Evolutionary conservation across 2,888 invertebrate species (phyloP), one percentile per base, ranked within the genome.

Genomic region (Poecilus cupreus): DNA sequence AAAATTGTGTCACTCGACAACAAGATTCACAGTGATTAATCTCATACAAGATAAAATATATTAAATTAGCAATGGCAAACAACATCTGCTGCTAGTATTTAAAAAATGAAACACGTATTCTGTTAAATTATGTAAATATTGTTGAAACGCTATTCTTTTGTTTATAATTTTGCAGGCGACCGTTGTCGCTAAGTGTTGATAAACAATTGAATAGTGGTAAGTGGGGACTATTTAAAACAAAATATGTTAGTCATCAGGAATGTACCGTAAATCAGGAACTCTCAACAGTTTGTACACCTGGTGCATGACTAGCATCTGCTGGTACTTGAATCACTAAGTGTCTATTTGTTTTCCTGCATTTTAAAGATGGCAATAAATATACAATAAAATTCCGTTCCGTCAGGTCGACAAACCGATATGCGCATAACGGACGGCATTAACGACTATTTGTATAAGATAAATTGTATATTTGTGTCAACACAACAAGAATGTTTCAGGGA

Each of bases 251-350:
- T 26, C 74, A 74, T 74, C 74, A 49, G 18, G 26, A 74, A 51
- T 72, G 72, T 49, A 39, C 49, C 39, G 70, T 72, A 46, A 46
- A 72, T 32, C 74, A 74, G 49, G 24, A 13, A 24, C 51, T 51
- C 74, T 64, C 13, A 64, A 64, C 64, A 3, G 8, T 74, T 46
- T 37, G 51, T n/a, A n/a, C 74, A 74, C 49, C 74, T 74, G 74
- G 16, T 18, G 51, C 1, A 5, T 18, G 8, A 51, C 22, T 8
- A 18, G 37, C 32, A 60, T 60, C 60, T 18, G 37, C 32, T 24
- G 54, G n/a, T n/a, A n/a, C n/a, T n/a, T n/a, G n/a, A n/a, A n/a
- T n/a, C n/a, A n/a, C n/a, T n/a, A n/a, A n/a, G n/a, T n/a, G n/a
- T n/a, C n/a, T n/a, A n/a, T n/a, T n/a, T n/a, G n/a, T n/a, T n/a